phyloP scores from a whole-genome alignment of 2,113 vertebrate species.

The Leucopternis melanops region DNA sequence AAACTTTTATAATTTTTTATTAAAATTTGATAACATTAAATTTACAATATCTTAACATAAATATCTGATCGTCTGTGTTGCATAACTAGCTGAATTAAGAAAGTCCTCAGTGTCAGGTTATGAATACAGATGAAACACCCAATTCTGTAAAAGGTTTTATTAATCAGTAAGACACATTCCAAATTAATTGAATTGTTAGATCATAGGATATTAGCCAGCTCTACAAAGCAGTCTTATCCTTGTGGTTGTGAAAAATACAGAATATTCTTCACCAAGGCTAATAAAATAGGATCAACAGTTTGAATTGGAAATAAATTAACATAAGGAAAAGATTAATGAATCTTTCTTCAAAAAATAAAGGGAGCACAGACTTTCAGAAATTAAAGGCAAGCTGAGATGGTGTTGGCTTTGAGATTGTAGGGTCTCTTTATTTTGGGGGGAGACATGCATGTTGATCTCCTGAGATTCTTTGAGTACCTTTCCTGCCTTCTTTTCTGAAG shows the following conservation, averaged over 20 bases:
- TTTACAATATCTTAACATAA: background rate
- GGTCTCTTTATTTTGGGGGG: background rate
- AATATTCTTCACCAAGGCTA: background rate
- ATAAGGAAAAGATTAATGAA: background rate
- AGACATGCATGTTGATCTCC: too few species aligned
- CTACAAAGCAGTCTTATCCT: background rate
- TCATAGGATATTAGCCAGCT: background rate
- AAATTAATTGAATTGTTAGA: conserved; percentile 32
- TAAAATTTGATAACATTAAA: background rate
- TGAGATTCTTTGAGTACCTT: background rate
- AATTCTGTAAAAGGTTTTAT: background rate
- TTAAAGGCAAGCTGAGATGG: background rate
- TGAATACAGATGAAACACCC: background rate
- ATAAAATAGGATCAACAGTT: background rate
- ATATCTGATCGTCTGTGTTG: background rate
- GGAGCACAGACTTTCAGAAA: background rate
- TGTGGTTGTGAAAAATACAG: background rate
- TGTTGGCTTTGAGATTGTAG: background rate
- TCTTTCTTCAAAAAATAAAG: background rate
- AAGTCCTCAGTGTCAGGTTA: background rate
- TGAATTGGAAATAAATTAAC: background rate
- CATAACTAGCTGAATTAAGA: background rate
- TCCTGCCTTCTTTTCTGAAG: background rate
- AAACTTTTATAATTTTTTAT: background rate
- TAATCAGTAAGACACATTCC: background rate